Evolutionary conservation across 1,140 invertebrate species (phyloP), one percentile per base, ranked within the genome.

Genomic region (Neomicropteryx cornuta): DNA sequence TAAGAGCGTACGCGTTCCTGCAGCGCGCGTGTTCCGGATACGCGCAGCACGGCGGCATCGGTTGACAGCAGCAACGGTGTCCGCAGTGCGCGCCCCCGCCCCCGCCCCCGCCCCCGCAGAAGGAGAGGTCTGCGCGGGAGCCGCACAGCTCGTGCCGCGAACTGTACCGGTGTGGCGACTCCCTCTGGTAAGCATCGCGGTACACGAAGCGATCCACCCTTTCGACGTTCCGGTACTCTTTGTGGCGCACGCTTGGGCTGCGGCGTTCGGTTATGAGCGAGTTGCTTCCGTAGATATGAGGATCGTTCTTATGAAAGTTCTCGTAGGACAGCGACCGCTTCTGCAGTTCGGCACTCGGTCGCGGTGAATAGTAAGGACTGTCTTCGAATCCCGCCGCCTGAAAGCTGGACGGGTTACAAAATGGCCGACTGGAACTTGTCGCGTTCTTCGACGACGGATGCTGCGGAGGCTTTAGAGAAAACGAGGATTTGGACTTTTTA

Each of bases 401-500:
- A n/a, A n/a, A n/a, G 28, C 22, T 38, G 16, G 42, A 40, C n/a
- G 8, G 18, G 18, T 44, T 43, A 34, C 42, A 38, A 5, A 43
- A 20, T 10, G 28, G 32, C 1, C 51, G 56, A 33, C 50, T 60
- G 29, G 57, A 66, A 53, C 44, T 55, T n/a, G n/a, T n/a, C 39
- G 56, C 64, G 41, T 62, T 62, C 33, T 59, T 60, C 53, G 55
- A 68, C 39, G 52, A 51, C 17, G 60, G 58, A 36, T 59, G 58
- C 23, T 62, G 61, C 17, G 61, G 56, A 5, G 61, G 61, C 43
- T 69, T 66, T 2, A 63, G 47, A 23, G 68, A 62, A 44, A 73
- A 53, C 2, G 68, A 68, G 5, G 72, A 75, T 38, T 66, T 60
- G 33, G 67, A 65, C 53, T 75, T 75, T 40, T 71, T 66, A 48